phyloP scores from a whole-genome alignment of 2,888 invertebrate genomes.

The Acleris emargana region DNA sequence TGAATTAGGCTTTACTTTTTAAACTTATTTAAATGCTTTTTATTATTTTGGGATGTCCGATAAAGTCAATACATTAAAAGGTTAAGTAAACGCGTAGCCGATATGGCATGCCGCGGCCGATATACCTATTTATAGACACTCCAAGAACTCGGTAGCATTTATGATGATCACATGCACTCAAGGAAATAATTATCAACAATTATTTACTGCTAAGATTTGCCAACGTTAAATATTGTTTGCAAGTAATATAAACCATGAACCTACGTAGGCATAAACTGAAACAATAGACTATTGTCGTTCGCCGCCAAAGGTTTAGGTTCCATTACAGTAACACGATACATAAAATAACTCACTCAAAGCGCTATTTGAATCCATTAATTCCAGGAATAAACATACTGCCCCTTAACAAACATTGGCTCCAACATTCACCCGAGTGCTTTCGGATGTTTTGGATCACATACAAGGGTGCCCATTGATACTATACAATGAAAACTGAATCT shows the following conservation, averaged over 20 bases:
- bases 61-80: too few species aligned
- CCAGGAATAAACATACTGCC: conserved; percentile 21
- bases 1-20: not conserved
- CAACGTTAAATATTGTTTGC: not conserved
- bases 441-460: conserved; percentile 72
- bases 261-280: not conserved
- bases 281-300: conserved; percentile 21
- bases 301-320: conserved; percentile 21
- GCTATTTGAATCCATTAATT: conserved; percentile 31
- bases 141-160: too few species aligned
- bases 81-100: too few species aligned
- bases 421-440: conserved; percentile 56
- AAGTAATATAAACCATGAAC: not conserved
- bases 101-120: too few species aligned
- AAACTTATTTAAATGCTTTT: too few species aligned
- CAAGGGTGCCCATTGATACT: conserved; percentile 67
- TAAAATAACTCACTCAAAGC: conserved; percentile 22
- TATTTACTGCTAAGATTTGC: too few species aligned
- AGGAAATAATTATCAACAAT: too few species aligned
- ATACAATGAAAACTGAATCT: conserved; percentile 13
- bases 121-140: too few species aligned
- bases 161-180: too few species aligned
- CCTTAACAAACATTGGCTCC: conserved; percentile 63
- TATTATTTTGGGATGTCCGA: too few species aligned
- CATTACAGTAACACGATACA: conserved; percentile 25